Base-by-base conservation (phyloP, 2,888 invertebrate genomes). In the Macaria liturata region DNA sequence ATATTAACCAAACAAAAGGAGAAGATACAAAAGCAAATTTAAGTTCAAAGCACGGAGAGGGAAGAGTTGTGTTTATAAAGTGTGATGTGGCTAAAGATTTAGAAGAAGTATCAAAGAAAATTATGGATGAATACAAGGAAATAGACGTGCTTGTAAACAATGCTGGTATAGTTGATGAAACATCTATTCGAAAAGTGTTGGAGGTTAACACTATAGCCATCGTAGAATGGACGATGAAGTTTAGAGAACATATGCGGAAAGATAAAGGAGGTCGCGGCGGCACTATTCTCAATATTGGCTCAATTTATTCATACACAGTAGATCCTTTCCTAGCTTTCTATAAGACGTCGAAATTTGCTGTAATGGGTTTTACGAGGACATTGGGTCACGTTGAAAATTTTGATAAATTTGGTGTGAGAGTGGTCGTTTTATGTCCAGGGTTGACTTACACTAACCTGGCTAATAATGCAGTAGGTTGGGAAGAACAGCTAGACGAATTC, bases 261-360 rank as follows among this genome's bases (percentile, higher is more conserved):
- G 86, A 92, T 64, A 86, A 85, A 49, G 88, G 91, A 0, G 93
- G 93, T 1, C 73, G 80, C 32, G 94, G 94, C 3, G 94, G 94
- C 4, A 86, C 91, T 3, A 89, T 95, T 45, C 84, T 95, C 20
- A 95, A 95, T 71, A 86, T 94, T 9, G 88, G 94, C 1, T 94
- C 94, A 0, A 89, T 93, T 30, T 88, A 91, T 63, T 94, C 94
- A 0, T 81, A 89, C 44, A 80, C 84, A 63, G 80, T 92, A 0
- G 76, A 86, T 37, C 84, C 89, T 4, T 86, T 86, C 37, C 74
- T 87, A 44, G 93, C 94, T 0, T 84, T 92, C 30, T 94, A 94
- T 73, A 89, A 91, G 1, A 92, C 92, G 1, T 93, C 94, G 0
- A 94, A 94, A 72, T 90, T 84, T 63, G 91, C 91, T 34, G 87